phyloP scores from a whole-genome alignment of 1,140 invertebrate genomes.

The Apocrypta bakeri region DNA sequence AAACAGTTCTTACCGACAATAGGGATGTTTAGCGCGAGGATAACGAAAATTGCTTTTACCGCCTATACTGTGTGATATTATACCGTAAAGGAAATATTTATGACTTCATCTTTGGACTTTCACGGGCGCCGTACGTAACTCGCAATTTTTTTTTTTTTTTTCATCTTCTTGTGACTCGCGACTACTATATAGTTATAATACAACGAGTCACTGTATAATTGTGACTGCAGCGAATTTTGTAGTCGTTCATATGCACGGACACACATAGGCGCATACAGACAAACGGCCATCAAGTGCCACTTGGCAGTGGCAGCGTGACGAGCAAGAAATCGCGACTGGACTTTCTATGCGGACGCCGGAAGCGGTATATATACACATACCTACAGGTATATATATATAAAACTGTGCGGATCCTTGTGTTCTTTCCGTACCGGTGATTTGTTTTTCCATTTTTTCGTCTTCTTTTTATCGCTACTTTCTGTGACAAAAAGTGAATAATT shows the following conservation, averaged over 20 bases:
- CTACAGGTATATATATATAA: background rate
- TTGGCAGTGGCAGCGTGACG: constrained; percentile 40
- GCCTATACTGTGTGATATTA: background rate
- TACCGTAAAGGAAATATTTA: background rate
- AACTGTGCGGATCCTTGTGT: background rate
- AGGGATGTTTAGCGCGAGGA: background rate
- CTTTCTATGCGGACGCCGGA: constrained; percentile 42
- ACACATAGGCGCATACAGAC: background rate
- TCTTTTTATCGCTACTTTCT: too few relatives aligned
- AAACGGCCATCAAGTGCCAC: constrained; percentile 28
- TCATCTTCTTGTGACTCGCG: background rate
- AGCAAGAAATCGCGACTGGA: constrained; percentile 18
- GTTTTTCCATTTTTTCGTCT: background rate
- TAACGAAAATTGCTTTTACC: background rate
- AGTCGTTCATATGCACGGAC: too few relatives aligned
- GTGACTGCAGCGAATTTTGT: background rate
- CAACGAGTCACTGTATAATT: background rate
- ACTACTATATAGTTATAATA: too few relatives aligned
- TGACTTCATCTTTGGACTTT: background rate
- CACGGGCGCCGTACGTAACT: background rate
- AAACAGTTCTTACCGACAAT: background rate
- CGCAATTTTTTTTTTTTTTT: background rate
- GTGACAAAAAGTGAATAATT: too few relatives aligned
- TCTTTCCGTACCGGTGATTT: background rate
- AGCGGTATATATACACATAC: background rate